Evolutionary conservation across 2,113 vertebrate genomes (phyloP).

Genomic region (Montifringilla adamsi): DNA sequence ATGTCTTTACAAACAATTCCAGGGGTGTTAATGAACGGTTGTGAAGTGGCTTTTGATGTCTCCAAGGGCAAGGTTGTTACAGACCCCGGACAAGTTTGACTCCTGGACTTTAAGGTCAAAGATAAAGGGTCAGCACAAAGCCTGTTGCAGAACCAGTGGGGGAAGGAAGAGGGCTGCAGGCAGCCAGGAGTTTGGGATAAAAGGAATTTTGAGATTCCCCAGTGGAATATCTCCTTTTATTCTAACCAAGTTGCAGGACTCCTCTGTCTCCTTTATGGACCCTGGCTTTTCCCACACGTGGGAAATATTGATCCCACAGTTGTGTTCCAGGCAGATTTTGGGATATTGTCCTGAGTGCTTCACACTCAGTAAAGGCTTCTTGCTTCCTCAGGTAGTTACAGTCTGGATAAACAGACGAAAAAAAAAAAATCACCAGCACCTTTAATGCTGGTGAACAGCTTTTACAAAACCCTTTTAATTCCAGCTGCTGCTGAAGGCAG

Average conservation of each 20-base stretch:
- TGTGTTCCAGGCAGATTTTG: neutral
- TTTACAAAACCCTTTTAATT: neutral
- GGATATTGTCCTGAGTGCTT: neutral
- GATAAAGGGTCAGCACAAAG: neutral
- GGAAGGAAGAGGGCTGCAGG: neutral
- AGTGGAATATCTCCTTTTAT: neutral
- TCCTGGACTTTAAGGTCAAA: accelerated
- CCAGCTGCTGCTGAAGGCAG: neutral
- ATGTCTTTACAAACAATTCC: too few relatives aligned
- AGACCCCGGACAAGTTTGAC: neutral
- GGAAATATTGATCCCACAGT: accelerated
- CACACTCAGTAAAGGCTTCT: neutral
- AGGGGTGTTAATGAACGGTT: neutral
- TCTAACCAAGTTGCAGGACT: neutral
- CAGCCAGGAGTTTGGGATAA: neutral
- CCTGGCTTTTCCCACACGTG: accelerated
- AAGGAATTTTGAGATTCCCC: neutral
- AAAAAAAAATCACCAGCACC: neutral
- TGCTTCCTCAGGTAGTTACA: neutral
- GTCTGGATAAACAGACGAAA: neutral
- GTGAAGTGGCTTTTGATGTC: neutral
- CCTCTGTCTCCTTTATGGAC: neutral
- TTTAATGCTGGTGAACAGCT: neutral
- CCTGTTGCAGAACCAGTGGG: accelerated
- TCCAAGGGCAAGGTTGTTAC: neutral